Percentiles rank a stretch among this genome's conserved stretches.
Evolutionary conservation across 2,797 vertebrate species (phyloP).

Genomic region (Hyperoplus lanceolatus): DNA sequence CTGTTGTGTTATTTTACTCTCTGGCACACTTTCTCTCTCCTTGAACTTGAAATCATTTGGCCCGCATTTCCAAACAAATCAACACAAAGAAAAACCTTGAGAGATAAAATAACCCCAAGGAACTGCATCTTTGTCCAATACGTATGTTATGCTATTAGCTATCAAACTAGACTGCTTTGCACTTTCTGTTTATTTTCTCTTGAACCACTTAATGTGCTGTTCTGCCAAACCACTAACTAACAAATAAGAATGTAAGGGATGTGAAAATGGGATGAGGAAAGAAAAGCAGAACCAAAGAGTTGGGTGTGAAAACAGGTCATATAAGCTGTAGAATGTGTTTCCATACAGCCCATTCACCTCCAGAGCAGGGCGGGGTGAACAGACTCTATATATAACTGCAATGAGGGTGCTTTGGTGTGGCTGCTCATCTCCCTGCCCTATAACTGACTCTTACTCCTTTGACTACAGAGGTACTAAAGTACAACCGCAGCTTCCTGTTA

Average conservation of each 20-base stretch:
- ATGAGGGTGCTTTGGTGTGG: conserved; percentile 67
- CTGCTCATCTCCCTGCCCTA: conserved; percentile 68
- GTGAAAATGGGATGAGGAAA: conserved; percentile 39
- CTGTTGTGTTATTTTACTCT: background rate
- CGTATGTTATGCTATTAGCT: too few species aligned
- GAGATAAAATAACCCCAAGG: background rate
- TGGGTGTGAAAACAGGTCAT: conserved; percentile 68
- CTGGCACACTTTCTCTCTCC: conserved; percentile 1
- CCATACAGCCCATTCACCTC: conserved; percentile 66
- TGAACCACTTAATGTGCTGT: background rate
- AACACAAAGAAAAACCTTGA: background rate
- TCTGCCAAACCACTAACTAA: conserved; percentile 42
- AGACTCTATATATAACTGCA: conserved; percentile 74
- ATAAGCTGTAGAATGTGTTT: conserved; percentile 55
- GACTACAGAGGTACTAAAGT: conserved; percentile 48
- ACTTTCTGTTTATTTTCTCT: conserved; percentile 2
- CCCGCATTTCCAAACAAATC: background rate
- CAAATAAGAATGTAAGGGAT: conserved; percentile 30
- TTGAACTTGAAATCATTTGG: background rate
- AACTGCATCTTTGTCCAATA: background rate
- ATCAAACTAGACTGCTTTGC: too few species aligned
- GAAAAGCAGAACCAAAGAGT: conserved; percentile 23
- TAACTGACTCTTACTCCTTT: conserved; percentile 65
- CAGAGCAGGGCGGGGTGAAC: conserved; percentile 49
- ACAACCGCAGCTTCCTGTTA: conserved; percentile 47